Base-by-base conservation (phyloP, 53 echinoderm and acorn worm genomes). In the Actinopyga echinites region DNA sequence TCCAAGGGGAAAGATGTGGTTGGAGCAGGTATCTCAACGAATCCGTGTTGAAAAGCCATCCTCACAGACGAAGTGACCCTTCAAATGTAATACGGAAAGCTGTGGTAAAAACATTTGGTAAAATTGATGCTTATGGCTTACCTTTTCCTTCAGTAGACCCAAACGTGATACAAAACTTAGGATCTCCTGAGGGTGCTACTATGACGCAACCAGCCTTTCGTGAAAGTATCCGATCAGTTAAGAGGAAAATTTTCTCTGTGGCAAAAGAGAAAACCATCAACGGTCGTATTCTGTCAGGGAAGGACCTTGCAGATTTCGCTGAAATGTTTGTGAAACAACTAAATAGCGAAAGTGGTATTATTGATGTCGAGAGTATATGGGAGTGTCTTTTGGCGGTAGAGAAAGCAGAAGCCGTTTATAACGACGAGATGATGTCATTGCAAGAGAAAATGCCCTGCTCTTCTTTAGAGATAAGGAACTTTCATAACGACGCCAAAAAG, bases 51-150 rank as follows among this genome's bases (percentile, higher is more conserved):
- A 25, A 54, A 30, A 28, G 25, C 31, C 26, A 54, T 15, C 26
- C 24, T 9, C 28, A 8, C 17, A 17, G 32, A 11, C 13, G n/a
- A 26, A 53, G 26, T 23, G 56, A 75, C 28, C n/a, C 53, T 8
- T 53, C 28, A 20, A 6, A 75, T 54, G 5, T 44, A 10, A 55
- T 55, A 17, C 23, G 75, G 53, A 30, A 15, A 55, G 75, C 75
- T 15, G 53, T 75, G 10, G 19, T 75, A 1, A 28, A 31, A 20
- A 54, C 75, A 75, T 75, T 75, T 75, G 75, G 75, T 54, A 75
- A 75, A 26, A 75, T 75, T 15, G 75, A 75, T 75, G 75, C 75
- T 19, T n/a, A 54, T 19, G 25, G 52, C 55, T 13, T 75, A 54
- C 75, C 75, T 6, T 55, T 75, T 55, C 75, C 75, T 0, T 75